phyloP scores from a whole-genome alignment of 1,140 invertebrate species.

The Drosophila neocordata region DNA sequence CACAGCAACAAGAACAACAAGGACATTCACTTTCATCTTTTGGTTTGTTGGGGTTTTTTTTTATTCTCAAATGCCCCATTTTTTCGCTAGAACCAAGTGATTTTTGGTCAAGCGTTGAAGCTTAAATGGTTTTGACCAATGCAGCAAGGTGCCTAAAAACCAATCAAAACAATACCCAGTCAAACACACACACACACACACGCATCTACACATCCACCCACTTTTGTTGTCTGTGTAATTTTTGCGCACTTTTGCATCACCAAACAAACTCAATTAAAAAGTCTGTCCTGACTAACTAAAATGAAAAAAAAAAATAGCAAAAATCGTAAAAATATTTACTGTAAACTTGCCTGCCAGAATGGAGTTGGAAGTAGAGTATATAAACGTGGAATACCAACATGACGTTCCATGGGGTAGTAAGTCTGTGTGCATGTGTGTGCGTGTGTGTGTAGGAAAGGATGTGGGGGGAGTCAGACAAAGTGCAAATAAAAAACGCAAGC shows the following conservation, averaged over 20 bases:
- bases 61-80: not conserved
- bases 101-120: conserved; percentile 35
- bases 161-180: conserved; percentile 73
- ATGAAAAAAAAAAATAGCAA: conserved; percentile 21
- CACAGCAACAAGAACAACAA: not conserved
- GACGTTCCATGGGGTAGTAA: not conserved
- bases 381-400: conserved; percentile 60
- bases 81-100: conserved; percentile 41
- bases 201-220: not conserved
- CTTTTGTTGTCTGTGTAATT: conserved; percentile 69
- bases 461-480: conserved; percentile 15
- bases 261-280: conserved; percentile 81
- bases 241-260: conserved; percentile 79
- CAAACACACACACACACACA: not conserved
- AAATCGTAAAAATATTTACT: conserved; percentile 81
- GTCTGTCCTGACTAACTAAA: conserved; percentile 55
- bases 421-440: too few relatives aligned
- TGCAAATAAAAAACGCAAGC: conserved; percentile 78
- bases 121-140: conserved; percentile 36
- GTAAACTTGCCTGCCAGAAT: conserved; percentile 60
- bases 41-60: not conserved
- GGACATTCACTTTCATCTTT: conserved; percentile 9
- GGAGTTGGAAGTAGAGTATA: conserved; percentile 49
- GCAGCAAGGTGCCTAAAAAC: conserved; percentile 58
- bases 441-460: too few relatives aligned